phyloP scores from a whole-genome alignment of 2,888 invertebrate genomes.

The Ametastegia equiseti region DNA sequence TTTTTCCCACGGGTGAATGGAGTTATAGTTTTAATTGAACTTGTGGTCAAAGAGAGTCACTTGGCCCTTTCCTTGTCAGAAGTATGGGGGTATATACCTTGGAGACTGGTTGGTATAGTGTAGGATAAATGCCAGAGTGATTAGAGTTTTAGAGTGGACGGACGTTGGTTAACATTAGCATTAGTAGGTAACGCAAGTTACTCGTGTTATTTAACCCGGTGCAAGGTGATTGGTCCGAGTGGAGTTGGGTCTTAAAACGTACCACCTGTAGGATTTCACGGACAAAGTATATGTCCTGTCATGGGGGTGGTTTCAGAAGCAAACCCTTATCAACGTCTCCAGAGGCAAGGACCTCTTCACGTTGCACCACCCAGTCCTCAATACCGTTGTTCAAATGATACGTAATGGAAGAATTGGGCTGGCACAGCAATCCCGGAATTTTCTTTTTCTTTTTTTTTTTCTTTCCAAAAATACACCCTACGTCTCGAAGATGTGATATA shows the following conservation, averaged over 20 bases:
- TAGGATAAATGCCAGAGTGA: neutral
- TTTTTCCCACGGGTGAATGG: too few relatives aligned
- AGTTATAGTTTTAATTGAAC: too few relatives aligned
- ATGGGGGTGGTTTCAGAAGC: neutral
- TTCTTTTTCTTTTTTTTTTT: too few relatives aligned
- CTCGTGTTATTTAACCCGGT: neutral
- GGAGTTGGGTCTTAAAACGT: conserved; percentile 33
- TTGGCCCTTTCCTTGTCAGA: neutral
- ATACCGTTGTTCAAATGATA: too few relatives aligned
- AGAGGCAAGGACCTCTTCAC: neutral
- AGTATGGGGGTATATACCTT: neutral
- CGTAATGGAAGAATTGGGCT: too few relatives aligned
- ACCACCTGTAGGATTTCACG: conserved; percentile 43
- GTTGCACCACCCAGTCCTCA: too few relatives aligned
- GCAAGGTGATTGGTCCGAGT: conserved; percentile 17
- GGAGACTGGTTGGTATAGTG: neutral
- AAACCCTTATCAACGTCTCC: conserved; percentile 24
- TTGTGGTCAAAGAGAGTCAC: neutral
- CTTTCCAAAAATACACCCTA: neutral
- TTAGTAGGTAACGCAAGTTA: neutral
- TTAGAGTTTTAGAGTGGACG: conserved; percentile 25
- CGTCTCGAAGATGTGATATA: neutral
- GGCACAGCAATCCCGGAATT: too few relatives aligned
- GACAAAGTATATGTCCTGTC: conserved; percentile 3
- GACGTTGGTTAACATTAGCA: neutral